These are phyloP conservation scores for Strigamia transsilvanica DNA, from an alignment of 2,888 invertebrate genomes.

Conservation along the genomic window DNA sequence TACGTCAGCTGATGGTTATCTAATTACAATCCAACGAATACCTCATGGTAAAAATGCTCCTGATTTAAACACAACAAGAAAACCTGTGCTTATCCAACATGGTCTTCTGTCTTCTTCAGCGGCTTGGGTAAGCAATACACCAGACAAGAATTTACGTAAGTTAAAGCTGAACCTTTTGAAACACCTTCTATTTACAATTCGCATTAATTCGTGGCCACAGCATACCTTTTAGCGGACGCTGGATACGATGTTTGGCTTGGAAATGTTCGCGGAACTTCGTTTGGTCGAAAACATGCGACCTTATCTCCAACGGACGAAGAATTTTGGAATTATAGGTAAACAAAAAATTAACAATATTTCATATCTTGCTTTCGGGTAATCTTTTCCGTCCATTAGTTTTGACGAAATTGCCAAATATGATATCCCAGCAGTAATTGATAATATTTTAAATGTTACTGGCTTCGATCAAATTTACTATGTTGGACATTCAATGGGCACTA, in stretches of 20 bases:
- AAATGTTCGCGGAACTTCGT: slow-evolving; percentile 64
- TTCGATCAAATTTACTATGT: slow-evolving; percentile 64
- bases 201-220: slow-evolving; percentile 53
- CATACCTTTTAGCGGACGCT: slow-evolving; percentile 63
- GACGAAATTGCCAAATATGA: slow-evolving; percentile 67
- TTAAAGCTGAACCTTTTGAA: no score
- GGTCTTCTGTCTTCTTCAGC: background rate
- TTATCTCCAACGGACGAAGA: slow-evolving; percentile 58
- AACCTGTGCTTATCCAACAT: slow-evolving; percentile 4
- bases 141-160: slow-evolving; percentile 25
- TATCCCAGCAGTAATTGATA: slow-evolving; percentile 66
- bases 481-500: slow-evolving; percentile 67
- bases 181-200: no score
- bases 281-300: slow-evolving; percentile 61
- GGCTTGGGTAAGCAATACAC: background rate
- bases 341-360: no score
- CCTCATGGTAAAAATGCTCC: background rate
- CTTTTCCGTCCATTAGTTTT: slow-evolving; percentile 61
- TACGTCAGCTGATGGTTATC: background rate
- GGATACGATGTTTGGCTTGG: slow-evolving; percentile 65
- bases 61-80: background rate
- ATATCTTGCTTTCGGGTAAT: background rate
- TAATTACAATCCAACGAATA: background rate
- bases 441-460: slow-evolving; percentile 62
- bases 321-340: slow-evolving; percentile 62